Base-by-base conservation (phyloP, 2,888 invertebrate genomes). In the Microctonus brassicae region DNA sequence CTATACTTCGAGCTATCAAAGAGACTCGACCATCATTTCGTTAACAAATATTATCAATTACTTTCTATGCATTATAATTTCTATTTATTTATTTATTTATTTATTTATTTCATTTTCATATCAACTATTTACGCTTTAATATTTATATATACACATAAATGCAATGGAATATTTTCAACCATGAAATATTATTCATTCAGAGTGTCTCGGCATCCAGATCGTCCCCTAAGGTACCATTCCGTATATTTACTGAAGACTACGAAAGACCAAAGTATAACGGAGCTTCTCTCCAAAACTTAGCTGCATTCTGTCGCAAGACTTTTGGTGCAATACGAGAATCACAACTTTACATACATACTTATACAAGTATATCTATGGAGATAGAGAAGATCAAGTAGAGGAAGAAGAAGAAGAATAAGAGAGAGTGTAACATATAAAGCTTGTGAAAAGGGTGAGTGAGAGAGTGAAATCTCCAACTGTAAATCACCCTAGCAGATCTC, bases 181-280 rank as follows among this genome's bases (percentile, higher is more conserved):
- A 58, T 58, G 58, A 58, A 58, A 58, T 58, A 58, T 58, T 58
- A 33, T 58, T 58, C 33, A 52, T 61, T 69, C 36, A 52, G 39
- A 42, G 55, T 61, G 60, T 60, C 57, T 60, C 52, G 69, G 75
- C 76, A 76, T 71, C 68, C 63, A 53, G 75, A 76, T 78, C 69
- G 73, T 72, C 66, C 76, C 77, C 76, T 69, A 72, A 75, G 76
- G 78, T 70, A 71, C 74, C 74, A 75, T 77, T 77, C 55, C 70
- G 78, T 74, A 76, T 78, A 78, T 77, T 78, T 76, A 78, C 76
- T 73, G 75, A 57, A 71, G 72, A 53, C 55, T 42, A 47, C 6
- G 17, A 2, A 42, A 34, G n/a, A n/a, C n/a, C n/a, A 61, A 70
- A 70, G 68, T 64, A 17, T n/a, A 62, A n/a, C 7, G 26, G 20